These are phyloP conservation scores for Lithophane semibrunnea DNA, from an alignment of 2,888 invertebrate genomes.

Conservation along the genomic window DNA sequence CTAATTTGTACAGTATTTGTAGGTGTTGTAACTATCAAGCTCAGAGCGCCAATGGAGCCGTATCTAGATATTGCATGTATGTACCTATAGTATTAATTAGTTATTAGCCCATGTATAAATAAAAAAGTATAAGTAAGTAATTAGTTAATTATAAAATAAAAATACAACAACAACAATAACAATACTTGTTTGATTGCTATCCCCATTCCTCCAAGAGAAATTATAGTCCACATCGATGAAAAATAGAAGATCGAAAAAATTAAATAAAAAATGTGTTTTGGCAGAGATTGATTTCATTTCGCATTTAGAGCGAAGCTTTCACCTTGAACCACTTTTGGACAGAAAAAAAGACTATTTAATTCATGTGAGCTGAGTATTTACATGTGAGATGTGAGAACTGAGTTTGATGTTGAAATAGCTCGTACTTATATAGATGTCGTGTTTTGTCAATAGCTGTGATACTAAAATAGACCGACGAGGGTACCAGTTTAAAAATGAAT, in stretches of 20 bases:
- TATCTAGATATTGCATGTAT: not conserved
- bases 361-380: not conserved
- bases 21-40: not conserved
- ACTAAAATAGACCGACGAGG: conserved; percentile 56
- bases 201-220: not conserved
- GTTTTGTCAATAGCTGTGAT: conserved; percentile 44
- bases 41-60: not conserved
- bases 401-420: conserved; percentile 40
- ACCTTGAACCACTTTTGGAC: conserved; percentile 24
- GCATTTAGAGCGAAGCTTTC: conserved; percentile 9
- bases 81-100: not conserved
- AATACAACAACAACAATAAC: too few species aligned
- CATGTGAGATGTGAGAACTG: not conserved
- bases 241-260: not conserved
- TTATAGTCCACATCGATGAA: not conserved
- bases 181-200: conserved; percentile 12
- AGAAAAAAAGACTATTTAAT: not conserved
- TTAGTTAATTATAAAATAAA: not conserved
- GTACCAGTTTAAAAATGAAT: conserved; percentile 54
- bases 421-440: conserved; percentile 23
- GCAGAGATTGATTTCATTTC: conserved; percentile 29
- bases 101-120: not conserved
- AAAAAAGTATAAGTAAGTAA: not conserved
- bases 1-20: not conserved
- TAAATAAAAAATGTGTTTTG: not conserved